Base-by-base conservation (phyloP, 30 jellyfish, hydroid and myxozoan genomes). In the Hydractinia symbiolongicarpus region DNA sequence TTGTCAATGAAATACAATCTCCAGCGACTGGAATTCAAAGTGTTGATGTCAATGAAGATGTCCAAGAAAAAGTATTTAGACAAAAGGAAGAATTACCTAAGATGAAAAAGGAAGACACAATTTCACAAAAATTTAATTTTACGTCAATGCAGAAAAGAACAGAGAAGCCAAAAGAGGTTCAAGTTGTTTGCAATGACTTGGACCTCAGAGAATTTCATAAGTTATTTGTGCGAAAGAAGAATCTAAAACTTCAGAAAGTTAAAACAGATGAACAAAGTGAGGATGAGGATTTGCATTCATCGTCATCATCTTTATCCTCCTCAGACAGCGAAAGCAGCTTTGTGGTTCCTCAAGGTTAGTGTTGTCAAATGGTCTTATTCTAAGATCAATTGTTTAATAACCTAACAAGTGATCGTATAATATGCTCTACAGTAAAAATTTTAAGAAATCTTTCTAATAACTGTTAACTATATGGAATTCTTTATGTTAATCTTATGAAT, bases 331-430 rank as follows among this genome's bases (percentile, higher is more conserved):
- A 61, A 49, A 15, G 9, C 21, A 67, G 30, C 5, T 67, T 55
- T 10, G 5, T 67, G 5, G 8, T 55, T 8, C 70, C 71, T 61
- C 84, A 79, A 79, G 88, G 88, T 66, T 62, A 51, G 61, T 74
- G 5, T 21, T 60, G 9, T 9, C 69, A 58, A 9, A n/a, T 58
- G n/a, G n/a, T n/a, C n/a, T 30, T 30, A 30, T 30, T 30, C 2
- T 30, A 1, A 30, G 44, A 30, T 30, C 44, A 30, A 30, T 30
- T 30, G 44, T 30, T 30, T 30, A 0, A 1, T 0, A 30, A 30
- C 44, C 44, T 2, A 30, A 30, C 44, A 30, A 30, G 44, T 30
- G 44, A 30, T 30, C 44, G 44, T 30, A 30, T 30, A 30, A 30
- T 2, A 0, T 30, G 1, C 44, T 30, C 44, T 30, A n/a, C 44